Percentiles rank a stretch among this genome's conserved stretches.
Evolutionary conservation across 2,113 vertebrate genomes (phyloP).

Genomic region (Pavo muticus): DNA sequence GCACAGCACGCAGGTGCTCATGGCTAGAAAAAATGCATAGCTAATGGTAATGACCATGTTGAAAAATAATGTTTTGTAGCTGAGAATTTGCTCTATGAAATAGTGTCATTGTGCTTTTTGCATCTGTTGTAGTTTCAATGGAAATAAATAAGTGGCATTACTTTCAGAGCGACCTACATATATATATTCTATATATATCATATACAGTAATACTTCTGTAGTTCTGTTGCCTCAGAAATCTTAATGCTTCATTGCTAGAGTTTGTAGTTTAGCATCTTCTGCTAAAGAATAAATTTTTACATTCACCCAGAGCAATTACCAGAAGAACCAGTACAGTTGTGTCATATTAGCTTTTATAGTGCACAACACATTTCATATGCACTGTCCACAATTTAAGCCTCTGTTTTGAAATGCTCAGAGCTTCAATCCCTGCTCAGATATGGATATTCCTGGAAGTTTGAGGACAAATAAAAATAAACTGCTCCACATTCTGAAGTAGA

Average conservation of each 20-base stretch:
- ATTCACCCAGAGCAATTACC: neutral
- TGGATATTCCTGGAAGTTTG: neutral
- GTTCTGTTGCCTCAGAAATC: neutral
- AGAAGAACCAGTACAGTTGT: neutral
- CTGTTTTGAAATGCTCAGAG: neutral
- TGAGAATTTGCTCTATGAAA: too few relatives aligned
- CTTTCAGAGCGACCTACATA: too few relatives aligned
- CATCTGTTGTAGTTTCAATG: too few relatives aligned
- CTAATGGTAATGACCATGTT: neutral
- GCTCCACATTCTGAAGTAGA: neutral
- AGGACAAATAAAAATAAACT: neutral
- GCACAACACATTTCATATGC: neutral
- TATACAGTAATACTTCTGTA: neutral
- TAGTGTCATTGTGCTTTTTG: too few relatives aligned
- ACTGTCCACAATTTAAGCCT: neutral
- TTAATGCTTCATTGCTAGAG: neutral
- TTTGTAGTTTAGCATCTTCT: neutral
- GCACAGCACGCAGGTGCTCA: neutral
- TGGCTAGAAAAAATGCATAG: neutral
- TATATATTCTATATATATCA: neutral
- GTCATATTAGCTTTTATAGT: neutral
- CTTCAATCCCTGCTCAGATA: neutral
- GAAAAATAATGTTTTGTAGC: too few relatives aligned
- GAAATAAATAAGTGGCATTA: too few relatives aligned
- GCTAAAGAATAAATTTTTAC: neutral